Evolutionary conservation across 2,888 invertebrate species (phyloP).

Genomic region (Tachina grossa): DNA sequence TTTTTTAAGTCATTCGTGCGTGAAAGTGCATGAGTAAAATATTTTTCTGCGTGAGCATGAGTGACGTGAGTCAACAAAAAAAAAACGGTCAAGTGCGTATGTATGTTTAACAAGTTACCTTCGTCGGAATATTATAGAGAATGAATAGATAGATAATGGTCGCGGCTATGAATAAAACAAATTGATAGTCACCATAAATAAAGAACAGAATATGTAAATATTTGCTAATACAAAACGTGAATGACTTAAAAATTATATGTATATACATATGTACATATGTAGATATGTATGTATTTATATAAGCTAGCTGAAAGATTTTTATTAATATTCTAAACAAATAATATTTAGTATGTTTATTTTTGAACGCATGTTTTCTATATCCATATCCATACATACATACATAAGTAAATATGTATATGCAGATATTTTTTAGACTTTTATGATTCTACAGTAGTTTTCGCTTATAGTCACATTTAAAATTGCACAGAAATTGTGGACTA

Average conservation of each 20-base stretch:
- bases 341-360: conserved; percentile 39
- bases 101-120: not conserved
- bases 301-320: not conserved
- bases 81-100: too few relatives aligned
- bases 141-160: not conserved
- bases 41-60: too few relatives aligned
- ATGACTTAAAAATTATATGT: conserved; percentile 26
- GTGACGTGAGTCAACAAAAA: too few relatives aligned
- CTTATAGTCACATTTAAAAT: too few relatives aligned
- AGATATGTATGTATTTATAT: too few relatives aligned
- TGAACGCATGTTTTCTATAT: not conserved
- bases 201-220: not conserved
- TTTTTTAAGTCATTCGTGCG: too few relatives aligned
- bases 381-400: not conserved
- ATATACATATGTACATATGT: not conserved
- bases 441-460: too few relatives aligned
- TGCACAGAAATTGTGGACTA: too few relatives aligned
- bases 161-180: not conserved
- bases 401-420: not conserved
- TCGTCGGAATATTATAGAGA: not conserved
- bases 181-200: conserved; percentile 16
- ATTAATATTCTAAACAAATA: conserved; percentile 63
- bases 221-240: conserved; percentile 35
- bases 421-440: not conserved
- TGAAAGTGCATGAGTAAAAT: too few relatives aligned